A percentile compares a stretch with the other conserved stretches of the same genome.
Conservation (phyloP, 2,113 vertebrate species). For the Psephotus haematonotus region DNA sequence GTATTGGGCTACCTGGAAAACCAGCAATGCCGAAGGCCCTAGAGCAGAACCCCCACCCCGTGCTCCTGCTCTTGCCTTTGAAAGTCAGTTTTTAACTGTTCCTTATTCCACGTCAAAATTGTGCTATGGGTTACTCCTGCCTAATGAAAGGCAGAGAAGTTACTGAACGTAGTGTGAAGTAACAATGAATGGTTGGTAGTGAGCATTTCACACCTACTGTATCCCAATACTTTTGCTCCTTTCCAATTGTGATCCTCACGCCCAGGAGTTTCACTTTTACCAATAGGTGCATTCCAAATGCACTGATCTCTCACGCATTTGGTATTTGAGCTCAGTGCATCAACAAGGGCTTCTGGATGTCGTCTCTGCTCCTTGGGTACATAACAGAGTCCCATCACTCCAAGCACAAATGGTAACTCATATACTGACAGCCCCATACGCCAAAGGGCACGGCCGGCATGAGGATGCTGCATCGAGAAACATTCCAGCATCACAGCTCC, state of each 20-base stretch:
- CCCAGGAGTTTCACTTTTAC: background rate
- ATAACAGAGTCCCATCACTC: background rate
- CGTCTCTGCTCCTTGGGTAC: background rate
- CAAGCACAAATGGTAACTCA: background rate
- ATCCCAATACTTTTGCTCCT: background rate
- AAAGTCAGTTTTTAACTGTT: background rate
- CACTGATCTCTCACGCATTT: background rate
- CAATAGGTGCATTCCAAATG: background rate
- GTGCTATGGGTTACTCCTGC: background rate
- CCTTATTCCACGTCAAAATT: background rate
- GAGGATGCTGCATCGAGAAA: background rate
- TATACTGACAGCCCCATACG: background rate
- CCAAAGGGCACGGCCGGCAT: background rate
- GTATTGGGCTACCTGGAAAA: background rate
- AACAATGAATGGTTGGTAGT: background rate
- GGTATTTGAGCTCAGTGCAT: background rate
- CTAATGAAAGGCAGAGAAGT: background rate
- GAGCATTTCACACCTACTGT: slow-evolving; percentile 4
- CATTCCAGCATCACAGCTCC: background rate
- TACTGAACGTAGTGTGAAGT: background rate
- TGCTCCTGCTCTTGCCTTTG: background rate
- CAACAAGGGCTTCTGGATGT: background rate
- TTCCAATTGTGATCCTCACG: background rate
- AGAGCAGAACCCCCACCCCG: background rate
- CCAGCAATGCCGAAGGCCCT: background rate